Conservation (phyloP, 2,797 vertebrate genomes). For the Enoplosus armatus region DNA sequence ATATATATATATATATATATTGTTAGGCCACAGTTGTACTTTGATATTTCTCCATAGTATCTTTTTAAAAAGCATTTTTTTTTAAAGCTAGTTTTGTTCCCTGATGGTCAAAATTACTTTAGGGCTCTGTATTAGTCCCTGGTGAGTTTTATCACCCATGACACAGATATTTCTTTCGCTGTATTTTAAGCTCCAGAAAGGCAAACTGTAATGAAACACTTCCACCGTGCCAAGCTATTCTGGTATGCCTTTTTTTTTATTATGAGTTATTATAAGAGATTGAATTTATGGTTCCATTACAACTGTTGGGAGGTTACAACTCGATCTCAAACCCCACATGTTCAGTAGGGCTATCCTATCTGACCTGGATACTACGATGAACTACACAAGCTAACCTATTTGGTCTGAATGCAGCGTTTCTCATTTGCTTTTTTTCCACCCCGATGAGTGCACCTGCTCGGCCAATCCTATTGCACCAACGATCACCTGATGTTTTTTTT, state of each 20-base stretch:
- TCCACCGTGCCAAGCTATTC: neutral
- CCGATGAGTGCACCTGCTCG: neutral
- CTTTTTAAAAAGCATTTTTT: neutral
- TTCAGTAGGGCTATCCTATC: neutral
- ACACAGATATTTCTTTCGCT: neutral
- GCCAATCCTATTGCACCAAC: neutral
- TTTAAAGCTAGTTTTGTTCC: neutral
- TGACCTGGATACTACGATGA: neutral
- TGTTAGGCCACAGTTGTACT: neutral
- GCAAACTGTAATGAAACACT: neutral
- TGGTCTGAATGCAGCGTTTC: neutral
- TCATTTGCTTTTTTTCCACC: neutral
- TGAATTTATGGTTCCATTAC: neutral
- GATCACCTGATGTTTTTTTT: slow-evolving; percentile 23
- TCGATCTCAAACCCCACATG: neutral
- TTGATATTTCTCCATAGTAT: neutral
- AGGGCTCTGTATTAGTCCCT: neutral
- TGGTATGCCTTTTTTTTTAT: neutral
- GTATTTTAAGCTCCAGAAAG: neutral
- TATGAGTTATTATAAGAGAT: neutral
- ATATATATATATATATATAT: neutral
- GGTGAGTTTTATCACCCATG: neutral
- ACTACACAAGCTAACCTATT: neutral
- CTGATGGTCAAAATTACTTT: neutral
- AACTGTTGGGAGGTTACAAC: neutral